These are phyloP conservation scores for Macrobrachium rosenbergii DNA, from an alignment of 1,140 invertebrate species.

Conservation along the genomic window DNA sequence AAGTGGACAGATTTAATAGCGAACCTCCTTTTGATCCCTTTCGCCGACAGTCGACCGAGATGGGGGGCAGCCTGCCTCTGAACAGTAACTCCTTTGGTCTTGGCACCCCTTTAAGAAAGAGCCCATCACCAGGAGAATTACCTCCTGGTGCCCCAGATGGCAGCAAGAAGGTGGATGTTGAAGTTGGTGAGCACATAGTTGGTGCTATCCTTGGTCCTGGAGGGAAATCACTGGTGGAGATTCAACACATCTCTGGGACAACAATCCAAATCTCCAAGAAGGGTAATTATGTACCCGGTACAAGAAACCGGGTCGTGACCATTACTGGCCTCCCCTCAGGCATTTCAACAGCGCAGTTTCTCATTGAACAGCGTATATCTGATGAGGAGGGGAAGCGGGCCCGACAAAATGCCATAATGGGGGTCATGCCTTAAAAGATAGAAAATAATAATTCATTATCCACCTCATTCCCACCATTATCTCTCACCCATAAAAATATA, in stretches of 20 bases:
- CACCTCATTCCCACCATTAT: conserved; percentile 23
- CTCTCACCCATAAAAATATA: conserved; percentile 22
- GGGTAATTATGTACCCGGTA: conserved; percentile 95
- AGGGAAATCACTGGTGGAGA: conserved; percentile 94
- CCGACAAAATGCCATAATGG: conserved; percentile 82
- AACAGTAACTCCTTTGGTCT: conserved; percentile 86
- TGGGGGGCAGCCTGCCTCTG: conserved; percentile 73
- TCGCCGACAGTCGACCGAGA: conserved; percentile 64
- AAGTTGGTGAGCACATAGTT: conserved; percentile 93
- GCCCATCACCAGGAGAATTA: conserved; percentile 79
- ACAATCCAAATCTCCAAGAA: conserved; percentile 99
- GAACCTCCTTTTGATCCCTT: conserved; percentile 65
- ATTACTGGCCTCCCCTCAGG: conserved; percentile 90
- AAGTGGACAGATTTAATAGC: conserved; percentile 64
- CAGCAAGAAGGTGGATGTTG: conserved; percentile 72
- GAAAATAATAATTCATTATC: conserved; percentile 40
- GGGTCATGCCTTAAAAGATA: conserved; percentile 63
- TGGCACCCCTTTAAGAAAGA: conserved; percentile 84
- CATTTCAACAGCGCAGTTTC: conserved; percentile 90
- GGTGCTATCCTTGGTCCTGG: conserved; percentile 96
- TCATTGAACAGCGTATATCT: conserved; percentile 95
- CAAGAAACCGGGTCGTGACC: conserved; percentile 96
- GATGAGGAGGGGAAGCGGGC: conserved; percentile 95
- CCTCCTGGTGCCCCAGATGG: conserved; percentile 61
- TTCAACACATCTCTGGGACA: conserved; percentile 95